Conservation (phyloP, 2,797 vertebrate genomes). For the Acanthopagrus latus region DNA sequence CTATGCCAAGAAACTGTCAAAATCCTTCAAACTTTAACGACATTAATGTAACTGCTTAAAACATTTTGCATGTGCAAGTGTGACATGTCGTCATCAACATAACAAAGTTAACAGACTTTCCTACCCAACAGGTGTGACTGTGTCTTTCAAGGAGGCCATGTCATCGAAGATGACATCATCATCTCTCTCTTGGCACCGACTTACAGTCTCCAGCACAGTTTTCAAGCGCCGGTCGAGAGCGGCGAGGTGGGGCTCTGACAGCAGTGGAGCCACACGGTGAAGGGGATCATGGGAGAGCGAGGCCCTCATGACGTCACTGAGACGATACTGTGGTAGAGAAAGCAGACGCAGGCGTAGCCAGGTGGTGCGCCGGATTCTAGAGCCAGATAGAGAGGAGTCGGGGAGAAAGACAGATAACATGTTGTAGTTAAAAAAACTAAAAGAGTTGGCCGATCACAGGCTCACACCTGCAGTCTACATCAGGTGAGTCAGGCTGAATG, state of each 20-base stretch:
- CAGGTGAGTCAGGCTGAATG: no score
- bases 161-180: conserved; percentile 78
- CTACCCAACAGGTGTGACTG: conserved; percentile 15
- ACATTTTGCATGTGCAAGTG: background rate
- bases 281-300: conserved; percentile 91
- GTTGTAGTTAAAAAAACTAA: background rate
- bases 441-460: no score
- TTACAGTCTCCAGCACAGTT: conserved; percentile 86
- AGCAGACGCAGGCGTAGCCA: conserved; percentile 90
- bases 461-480: no score
- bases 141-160: conserved; percentile 35
- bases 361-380: conserved; percentile 92
- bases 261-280: conserved; percentile 83
- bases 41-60: background rate
- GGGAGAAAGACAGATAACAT: background rate
- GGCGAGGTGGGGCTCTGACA: conserved; percentile 89
- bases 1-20: background rate
- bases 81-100: background rate
- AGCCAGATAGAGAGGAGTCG: background rate
- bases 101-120: background rate
- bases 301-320: conserved; percentile 92
- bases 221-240: conserved; percentile 91
- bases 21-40: background rate
- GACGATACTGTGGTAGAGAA: conserved; percentile 87
- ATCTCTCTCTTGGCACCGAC: conserved; percentile 79